phyloP scores from a whole-genome alignment of 2,888 invertebrate genomes.

The Proisotoma minuta region DNA sequence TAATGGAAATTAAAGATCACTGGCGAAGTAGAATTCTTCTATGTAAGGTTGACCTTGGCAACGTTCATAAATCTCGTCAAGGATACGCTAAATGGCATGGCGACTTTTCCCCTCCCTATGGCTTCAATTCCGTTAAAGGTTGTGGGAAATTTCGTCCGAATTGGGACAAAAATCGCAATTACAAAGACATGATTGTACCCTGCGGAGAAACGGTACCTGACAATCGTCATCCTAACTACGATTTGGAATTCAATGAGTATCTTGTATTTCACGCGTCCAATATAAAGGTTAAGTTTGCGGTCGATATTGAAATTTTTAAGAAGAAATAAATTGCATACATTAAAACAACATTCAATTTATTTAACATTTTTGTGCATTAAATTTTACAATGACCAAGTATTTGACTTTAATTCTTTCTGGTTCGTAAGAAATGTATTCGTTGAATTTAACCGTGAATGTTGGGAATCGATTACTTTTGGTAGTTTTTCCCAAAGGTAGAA shows the following conservation, averaged over 20 bases:
- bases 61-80: neutral
- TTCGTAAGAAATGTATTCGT: conserved; percentile 20
- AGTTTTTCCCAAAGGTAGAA: conserved; percentile 7
- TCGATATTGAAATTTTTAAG: neutral
- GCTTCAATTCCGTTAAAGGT: neutral
- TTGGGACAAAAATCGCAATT: neutral
- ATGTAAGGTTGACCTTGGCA: neutral
- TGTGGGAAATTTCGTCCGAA: neutral
- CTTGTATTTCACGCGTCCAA: neutral
- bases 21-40: too few species aligned
- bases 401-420: conserved; percentile 8
- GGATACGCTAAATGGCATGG: neutral
- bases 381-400: conserved; percentile 10
- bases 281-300: neutral
- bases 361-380: neutral
- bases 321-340: neutral
- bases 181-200: neutral
- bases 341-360: neutral
- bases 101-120: neutral
- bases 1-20: too few species aligned
- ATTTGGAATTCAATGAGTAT: neutral
- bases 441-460: conserved; percentile 3
- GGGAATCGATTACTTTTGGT: neutral
- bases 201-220: neutral
- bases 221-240: neutral